Evolutionary conservation across 1,140 invertebrate species (phyloP), one percentile per base, ranked within the genome.

Genomic region (Venustaconcha ellipsiformis): DNA sequence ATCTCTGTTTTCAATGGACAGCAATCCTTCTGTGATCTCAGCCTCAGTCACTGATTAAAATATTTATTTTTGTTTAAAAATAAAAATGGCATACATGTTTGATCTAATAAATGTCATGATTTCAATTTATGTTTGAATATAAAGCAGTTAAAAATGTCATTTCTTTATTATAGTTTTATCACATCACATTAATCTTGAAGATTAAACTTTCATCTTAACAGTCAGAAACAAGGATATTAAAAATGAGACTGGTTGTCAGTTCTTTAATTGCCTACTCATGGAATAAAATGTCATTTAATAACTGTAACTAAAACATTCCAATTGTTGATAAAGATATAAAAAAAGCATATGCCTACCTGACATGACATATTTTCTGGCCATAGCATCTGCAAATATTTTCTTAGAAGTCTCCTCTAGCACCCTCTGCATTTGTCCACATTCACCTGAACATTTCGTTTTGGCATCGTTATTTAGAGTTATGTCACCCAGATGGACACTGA

Each of bases 401-500:
- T 74, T 55, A 14, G 84, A 81, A 30, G 75, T 65, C 18, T 68
- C 30, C 18, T 69, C 80, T 48, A 86, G 56, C 57, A 74, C 65
- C 5, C 70, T 18, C 57, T 80, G 70, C 67, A 86, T 82, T 26
- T 56, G 57, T 8, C 71, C 76, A 37, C 67, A 80, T 26, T 86
- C 78, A 6, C 63, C 18, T 69, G 74, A 80, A 81, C 81, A 86
- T 18, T 64, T 15, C 3, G 72, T 68, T 57, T 78, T 83, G 1
- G 83, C 84, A 8, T 26, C 26, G 0, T 69, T 68, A n/a, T 76
- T 74, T n/a, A 66, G 67, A 26, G 26, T 30, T 14, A 74, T 69
- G 17, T 80, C 80, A n/a, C 80, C 80, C 0, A 84, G 67, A 18
- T 75, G 20, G 13, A 75, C 75, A 60, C 86, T 86, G 67, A 93